A percentile compares a stretch with the other conserved stretches of the same genome.
phyloP scores from a whole-genome alignment of 2,888 invertebrate species.

The Ypsolopha scabrella region DNA sequence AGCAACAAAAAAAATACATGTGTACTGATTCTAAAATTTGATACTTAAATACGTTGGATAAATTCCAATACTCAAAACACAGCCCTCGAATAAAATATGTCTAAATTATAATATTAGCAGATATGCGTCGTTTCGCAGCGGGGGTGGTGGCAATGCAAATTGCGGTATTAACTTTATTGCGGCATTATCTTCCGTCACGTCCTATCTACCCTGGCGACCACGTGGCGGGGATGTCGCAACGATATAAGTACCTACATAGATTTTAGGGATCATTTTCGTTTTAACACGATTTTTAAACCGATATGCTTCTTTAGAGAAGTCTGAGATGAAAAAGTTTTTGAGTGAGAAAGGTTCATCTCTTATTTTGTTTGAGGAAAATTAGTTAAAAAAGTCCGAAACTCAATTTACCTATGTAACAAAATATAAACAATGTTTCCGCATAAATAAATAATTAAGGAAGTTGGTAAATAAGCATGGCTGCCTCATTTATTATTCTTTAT shows the following conservation, averaged over 20 bases:
- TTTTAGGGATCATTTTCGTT: too few species aligned
- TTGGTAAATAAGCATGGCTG: conserved; percentile 67
- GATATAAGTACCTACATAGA: conserved; percentile 26
- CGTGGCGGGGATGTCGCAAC: conserved; percentile 19
- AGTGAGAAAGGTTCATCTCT: too few species aligned
- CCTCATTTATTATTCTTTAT: conserved; percentile 72
- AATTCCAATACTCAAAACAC: too few species aligned
- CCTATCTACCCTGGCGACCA: conserved; percentile 3
- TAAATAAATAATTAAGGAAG: conserved; percentile 69
- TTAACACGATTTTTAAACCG: too few species aligned
- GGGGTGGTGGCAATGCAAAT: conserved; percentile 46
- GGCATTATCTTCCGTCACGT: conserved; percentile 31
- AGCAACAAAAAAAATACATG: too few species aligned
- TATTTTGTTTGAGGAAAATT: neutral
- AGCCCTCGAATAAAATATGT: neutral
- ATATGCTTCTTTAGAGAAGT: too few species aligned
- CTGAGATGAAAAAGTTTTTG: too few species aligned
- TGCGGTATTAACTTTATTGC: conserved; percentile 48
- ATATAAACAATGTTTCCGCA: conserved; percentile 63
- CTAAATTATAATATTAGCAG: conserved; percentile 2
- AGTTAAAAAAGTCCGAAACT: conserved; percentile 2
- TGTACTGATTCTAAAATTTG: too few species aligned
- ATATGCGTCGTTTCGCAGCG: conserved; percentile 3
- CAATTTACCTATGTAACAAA: conserved; percentile 30
- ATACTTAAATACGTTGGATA: too few species aligned